Evolutionary conservation across 1,140 invertebrate species (phyloP), one percentile per base, ranked within the genome.

Genomic region (Fopius arisanus): DNA sequence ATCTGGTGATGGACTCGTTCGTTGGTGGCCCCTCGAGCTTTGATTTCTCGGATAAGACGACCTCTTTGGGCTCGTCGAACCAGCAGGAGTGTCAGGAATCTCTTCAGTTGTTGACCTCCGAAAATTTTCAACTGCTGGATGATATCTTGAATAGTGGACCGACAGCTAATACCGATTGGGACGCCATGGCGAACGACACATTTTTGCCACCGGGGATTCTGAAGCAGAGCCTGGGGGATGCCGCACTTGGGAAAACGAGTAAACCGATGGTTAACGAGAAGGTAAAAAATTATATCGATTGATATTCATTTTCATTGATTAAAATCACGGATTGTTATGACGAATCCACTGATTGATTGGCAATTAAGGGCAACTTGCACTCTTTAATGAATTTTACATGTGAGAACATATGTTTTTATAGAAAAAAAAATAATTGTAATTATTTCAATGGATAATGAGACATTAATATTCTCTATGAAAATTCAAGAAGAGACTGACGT

Each of bases 181-280:
- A 87, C 29, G 76, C 73, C 16, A 75, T 86, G 41, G 78, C 82
- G 4, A 80, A 77, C 12, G 82, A 88, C 21, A 86, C 82, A 5
- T 88, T 88, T 76, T 80, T 88, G 68, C 86, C 86, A 29, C 77
- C 83, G 6, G 83, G 78, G 33, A 84, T 88, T 70, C 75, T 88
- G 51, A 87, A 88, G 62, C 86, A 88, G 70, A 88, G 85, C 75
- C 78, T 88, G 0, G 82, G 82, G 2, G 82, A 80, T 67, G 84
- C 77, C 21, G 76, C 80, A 0, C 63, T 80, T 12, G 67, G 73
- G 29, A 65, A 72, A 43, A 43, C 43, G 2, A 29, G 19, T 10
- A 54, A 63, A 29, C 2, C 51, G 12, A 31, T 62, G 23, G 40
- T 21, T 21, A 31, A 40, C 6, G 72, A 74, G n/a, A 77, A 77